Evolutionary conservation across 2,797 vertebrate genomes (phyloP), one percentile per base, ranked within the genome.

Genomic region (Cynopterus sphinx): DNA sequence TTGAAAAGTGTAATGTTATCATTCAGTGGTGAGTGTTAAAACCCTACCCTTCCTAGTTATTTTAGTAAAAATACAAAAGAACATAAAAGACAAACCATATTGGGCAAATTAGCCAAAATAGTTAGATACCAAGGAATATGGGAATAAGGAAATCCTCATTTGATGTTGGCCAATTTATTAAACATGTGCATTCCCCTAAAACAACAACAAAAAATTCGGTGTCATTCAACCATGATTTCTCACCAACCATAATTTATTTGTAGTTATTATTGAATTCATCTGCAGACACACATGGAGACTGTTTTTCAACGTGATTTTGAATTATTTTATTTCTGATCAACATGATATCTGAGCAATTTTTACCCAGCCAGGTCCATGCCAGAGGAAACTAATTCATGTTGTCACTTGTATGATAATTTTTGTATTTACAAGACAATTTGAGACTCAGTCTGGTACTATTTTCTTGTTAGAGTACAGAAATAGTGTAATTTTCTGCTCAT

Each of bases 381-480:
- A 95, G 94, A 84, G 83, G 75, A 92, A 92, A 88, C n/a, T 75
- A 92, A 96, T 97, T 96, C 49, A 11, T 94, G 51, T 93, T 93
- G 93, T 94, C 90, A 67, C 82, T 93, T 93, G 21, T 31, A 51
- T 92, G 39, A 89, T 96, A 92, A 98, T 96, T 94, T 92, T 89
- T 87, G 53, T 71, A 89, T 96, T 97, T 96, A 82, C 11, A 83
- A 90, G 85, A 91, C 67, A 87, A 91, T 92, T 67, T 67, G 67
- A 94, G 75, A 84, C 51, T 70, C 83, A 84, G 0, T 77, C 91
- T 95, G 83, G 79, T 75, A 82, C 70, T 89, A 49, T 92, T 97
- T 93, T 88, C 63, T 87, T 83, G 92, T 81, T 28, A 77, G 49
- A n/a, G 31, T 74, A 26, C 53, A 95, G 74, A 74, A 96, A 92